Base-by-base conservation (phyloP, 2,113 vertebrate species). In the Rafetus swinhoei region DNA sequence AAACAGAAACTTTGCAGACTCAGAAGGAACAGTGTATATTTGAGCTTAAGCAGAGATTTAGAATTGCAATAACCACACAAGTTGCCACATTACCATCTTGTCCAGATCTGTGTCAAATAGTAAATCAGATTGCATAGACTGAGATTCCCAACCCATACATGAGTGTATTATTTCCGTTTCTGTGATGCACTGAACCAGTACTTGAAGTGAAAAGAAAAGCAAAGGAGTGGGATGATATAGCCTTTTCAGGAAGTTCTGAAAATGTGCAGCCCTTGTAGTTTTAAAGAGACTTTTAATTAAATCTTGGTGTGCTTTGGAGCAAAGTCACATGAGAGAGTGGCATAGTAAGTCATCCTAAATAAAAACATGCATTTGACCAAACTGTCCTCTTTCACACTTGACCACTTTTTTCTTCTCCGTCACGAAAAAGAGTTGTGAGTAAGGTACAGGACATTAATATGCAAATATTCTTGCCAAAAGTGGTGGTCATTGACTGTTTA, bases 401-500 rank as follows among this genome's bases (percentile, higher is more conserved):
- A 85, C 92, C 95, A 97, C 90, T 86, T 93, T 91, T 95, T 74
- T 6, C 1, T 19, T 59, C 62, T 22, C 25, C 92, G 95, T 93
- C 57, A 92, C 79, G 29, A 35, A 91, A 94, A 84, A 86, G 32
- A 84, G 84, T 65, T 50, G 92, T 91, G 95, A 97, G 94, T 93
- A 97, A 97, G 96, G 96, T 95, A 97, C 83, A 86, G 93, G 95
- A 84, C 93, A 94, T 94, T 95, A 97, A 96, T 96, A 95, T 96
- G 93, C 93, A 97, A 96, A 96, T 97, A 97, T 94, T 96, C 96
- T 97, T 97, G 97, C 96, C 97, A 95, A 97, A 95, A 93, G 95
- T 94, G 95, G 94, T 95, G 95, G 93, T 90, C 97, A 96, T 97
- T 96, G 96, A 97, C 95, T 94, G 95, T 97, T 96, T 97, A 97